Conservation (phyloP, 1,140 invertebrate genomes). For the Euura lappo region DNA sequence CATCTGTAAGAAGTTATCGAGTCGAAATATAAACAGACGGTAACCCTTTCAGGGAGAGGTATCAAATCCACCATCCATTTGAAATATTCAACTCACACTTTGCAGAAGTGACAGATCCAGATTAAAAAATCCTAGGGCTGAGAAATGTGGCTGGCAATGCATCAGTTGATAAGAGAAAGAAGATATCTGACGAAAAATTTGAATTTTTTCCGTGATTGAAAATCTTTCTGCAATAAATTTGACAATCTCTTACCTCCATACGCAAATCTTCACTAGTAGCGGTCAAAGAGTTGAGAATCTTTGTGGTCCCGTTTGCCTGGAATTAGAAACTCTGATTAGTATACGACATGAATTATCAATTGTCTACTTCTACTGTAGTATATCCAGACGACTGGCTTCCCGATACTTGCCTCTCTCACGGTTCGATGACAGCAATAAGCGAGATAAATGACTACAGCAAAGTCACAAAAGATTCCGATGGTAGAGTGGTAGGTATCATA, state of each 20-base stretch:
- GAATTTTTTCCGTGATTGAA: too few species aligned
- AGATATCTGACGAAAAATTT: neutral
- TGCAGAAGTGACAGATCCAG: neutral
- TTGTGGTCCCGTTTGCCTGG: neutral
- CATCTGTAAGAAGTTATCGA: neutral
- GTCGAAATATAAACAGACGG: neutral
- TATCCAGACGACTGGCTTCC: too few species aligned
- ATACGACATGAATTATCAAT: too few species aligned
- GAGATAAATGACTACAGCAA: neutral
- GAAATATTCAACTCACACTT: neutral
- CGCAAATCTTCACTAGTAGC: neutral
- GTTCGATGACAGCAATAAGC: neutral
- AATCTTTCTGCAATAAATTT: too few species aligned
- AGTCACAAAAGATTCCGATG: neutral
- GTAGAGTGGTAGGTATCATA: too few species aligned
- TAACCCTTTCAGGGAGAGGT: too few species aligned
- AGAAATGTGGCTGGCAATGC: neutral
- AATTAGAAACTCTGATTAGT: neutral
- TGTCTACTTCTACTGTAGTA: too few species aligned
- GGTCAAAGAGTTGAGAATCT: neutral
- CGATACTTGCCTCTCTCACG: neutral
- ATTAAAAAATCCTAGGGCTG: neutral
- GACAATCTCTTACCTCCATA: neutral
- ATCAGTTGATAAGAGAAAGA: slow-evolving; percentile 2
- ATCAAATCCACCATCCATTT: too few species aligned